Base-by-base conservation (phyloP, 2,888 invertebrate species). In the Phengaris arion region DNA sequence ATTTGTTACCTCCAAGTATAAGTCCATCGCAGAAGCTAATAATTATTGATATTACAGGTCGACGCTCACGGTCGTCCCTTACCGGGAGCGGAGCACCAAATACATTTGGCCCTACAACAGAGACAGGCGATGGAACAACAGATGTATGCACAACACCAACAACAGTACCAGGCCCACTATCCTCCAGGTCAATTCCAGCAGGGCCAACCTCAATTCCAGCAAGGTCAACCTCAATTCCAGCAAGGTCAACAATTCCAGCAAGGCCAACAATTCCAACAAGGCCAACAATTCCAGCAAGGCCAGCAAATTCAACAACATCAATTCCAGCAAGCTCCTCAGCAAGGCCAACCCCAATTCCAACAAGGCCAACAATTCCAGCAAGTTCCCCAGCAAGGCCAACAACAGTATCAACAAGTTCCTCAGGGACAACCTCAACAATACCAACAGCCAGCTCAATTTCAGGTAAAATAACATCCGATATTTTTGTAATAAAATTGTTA, bases 61-160 rank as follows among this genome's bases (percentile, higher is more conserved):
- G 92, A 91, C 79, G 87, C 87, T 12, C 87, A 91, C 76, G 92
- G 92, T 10, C 87, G 87, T 8, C 90, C 92, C 0, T 75, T 92
- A 3, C 91, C 93, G 2, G 92, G 92, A 7, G 87, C 90, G 0
- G 86, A 91, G 75, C 90, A 90, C 78, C 92, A 94, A 79, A 86
- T 92, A 52, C 87, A 90, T 51, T 89, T 89, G 79, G 89, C 89
- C 2, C 85, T 87, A 10, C 86, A 88, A 59, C 83, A 81, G 74
- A 86, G 83, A 79, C 85, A 86, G 15, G 82, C 84, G 6, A 86
- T 85, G 76, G 85, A 86, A 75, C 86, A 78, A 59, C 72, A 72
- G 52, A 54, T 54, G 35, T 69, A 59, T 12, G 64, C 64, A 7
- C 64, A 64, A 64, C 77, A 81, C 45, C 77, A 78, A 13, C 79